phyloP scores from a whole-genome alignment of 37 sponge, comb jelly and placozoan species.

The Beroe forskalii region DNA sequence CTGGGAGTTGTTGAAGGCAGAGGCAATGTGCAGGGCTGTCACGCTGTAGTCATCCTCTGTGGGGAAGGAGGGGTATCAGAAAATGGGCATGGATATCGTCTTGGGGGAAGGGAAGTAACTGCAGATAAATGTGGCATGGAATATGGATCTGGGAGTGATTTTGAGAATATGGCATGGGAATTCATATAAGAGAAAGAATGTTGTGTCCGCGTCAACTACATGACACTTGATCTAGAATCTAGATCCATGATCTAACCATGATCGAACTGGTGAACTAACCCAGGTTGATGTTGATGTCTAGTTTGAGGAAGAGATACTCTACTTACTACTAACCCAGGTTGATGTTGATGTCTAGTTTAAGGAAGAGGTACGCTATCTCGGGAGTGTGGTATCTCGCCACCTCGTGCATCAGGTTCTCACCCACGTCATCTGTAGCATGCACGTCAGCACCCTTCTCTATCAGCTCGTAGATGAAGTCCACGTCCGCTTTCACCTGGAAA shows the following conservation, averaged over 20 bases:
- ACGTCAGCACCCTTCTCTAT: slow-evolving; percentile 68
- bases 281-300: too few relatives aligned
- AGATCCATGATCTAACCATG: too few relatives aligned
- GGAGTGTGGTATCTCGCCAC: slow-evolving; percentile 68
- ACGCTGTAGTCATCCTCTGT: slow-evolving; percentile 65
- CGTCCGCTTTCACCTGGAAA: slow-evolving; percentile 63
- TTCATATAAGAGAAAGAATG: too few relatives aligned
- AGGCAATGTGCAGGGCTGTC: slow-evolving; percentile 74
- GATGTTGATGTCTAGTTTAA: slow-evolving; percentile 64
- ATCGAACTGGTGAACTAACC: too few relatives aligned
- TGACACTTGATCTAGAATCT: too few relatives aligned
- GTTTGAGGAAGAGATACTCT: background rate
- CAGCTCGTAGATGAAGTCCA: slow-evolving; percentile 53
- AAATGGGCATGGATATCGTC: background rate
- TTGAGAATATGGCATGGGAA: too few relatives aligned
- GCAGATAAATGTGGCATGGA: too few relatives aligned
- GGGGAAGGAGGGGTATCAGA: background rate
- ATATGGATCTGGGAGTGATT: too few relatives aligned
- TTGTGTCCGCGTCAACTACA: too few relatives aligned
- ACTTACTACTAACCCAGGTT: slow-evolving; percentile 38
- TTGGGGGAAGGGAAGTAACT: background rate
- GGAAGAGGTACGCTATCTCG: slow-evolving; percentile 64
- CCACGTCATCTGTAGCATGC: slow-evolving; percentile 24
- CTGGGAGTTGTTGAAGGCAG: slow-evolving; percentile 65
- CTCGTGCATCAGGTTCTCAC: slow-evolving; percentile 67